phyloP scores from a whole-genome alignment of 2,797 vertebrate species.

The Leptatherina wallacei region DNA sequence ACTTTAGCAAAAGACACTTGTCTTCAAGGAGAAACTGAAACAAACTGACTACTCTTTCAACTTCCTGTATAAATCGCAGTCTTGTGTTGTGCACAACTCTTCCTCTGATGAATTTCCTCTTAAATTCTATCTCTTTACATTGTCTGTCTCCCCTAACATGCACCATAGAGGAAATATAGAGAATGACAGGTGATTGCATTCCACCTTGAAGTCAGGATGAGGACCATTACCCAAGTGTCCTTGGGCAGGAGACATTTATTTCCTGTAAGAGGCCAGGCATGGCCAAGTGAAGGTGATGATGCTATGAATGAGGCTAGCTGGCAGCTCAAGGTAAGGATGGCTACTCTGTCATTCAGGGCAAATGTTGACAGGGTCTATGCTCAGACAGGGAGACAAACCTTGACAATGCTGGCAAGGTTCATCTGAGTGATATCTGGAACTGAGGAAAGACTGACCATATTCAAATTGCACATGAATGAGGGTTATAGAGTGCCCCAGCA shows the following conservation, averaged over 20 bases:
- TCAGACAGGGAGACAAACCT: constrained; percentile 59
- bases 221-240: constrained; percentile 79
- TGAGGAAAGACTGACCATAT: constrained; percentile 51
- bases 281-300: constrained; percentile 80
- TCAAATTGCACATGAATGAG: constrained; percentile 17
- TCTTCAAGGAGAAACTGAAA: too few species aligned
- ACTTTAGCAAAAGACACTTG: too few species aligned
- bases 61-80: too few species aligned
- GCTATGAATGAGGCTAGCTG: constrained; percentile 78
- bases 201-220: constrained; percentile 60
- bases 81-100: background rate
- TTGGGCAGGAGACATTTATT: constrained; percentile 77
- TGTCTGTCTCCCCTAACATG: constrained; percentile 16
- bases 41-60: too few species aligned
- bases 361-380: constrained; percentile 60
- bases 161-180: constrained; percentile 45
- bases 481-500: background rate
- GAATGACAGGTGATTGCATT: constrained; percentile 62
- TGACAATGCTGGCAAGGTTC: constrained; percentile 69
- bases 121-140: constrained; percentile 22
- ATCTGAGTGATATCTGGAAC: constrained; percentile 59
- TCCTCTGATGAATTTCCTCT: background rate
- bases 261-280: constrained; percentile 71
- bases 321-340: constrained; percentile 77
- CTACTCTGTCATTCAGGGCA: constrained; percentile 67